Evolutionary conservation across 53 echinoderm and acorn worm species (phyloP).

Genomic region (Stichopus horrens): DNA sequence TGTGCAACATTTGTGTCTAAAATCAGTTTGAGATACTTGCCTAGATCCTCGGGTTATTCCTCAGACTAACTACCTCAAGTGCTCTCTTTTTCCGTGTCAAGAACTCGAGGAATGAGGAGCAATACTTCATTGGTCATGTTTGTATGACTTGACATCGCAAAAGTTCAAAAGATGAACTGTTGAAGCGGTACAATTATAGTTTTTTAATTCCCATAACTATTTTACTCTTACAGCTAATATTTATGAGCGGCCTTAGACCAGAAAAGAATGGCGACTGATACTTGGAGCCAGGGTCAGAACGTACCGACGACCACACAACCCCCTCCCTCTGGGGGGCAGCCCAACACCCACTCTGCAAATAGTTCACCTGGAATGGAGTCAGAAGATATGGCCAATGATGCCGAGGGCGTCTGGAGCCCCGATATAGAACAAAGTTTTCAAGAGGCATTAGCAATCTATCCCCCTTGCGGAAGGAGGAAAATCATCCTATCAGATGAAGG

Average conservation of each 20-base stretch:
- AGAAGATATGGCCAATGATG: slow-evolving; percentile 89
- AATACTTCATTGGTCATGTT: too few relatives aligned
- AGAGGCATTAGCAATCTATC: slow-evolving; percentile 96
- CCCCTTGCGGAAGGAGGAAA: slow-evolving; percentile 97
- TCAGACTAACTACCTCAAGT: too few relatives aligned
- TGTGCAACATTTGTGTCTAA: too few relatives aligned
- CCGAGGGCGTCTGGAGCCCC: slow-evolving; percentile 98
- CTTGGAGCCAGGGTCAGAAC: slow-evolving; percentile 72
- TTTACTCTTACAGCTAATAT: slow-evolving; percentile 9
- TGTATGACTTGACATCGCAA: too few relatives aligned
- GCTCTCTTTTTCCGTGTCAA: too few relatives aligned
- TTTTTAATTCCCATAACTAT: not conserved
- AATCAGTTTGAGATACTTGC: too few relatives aligned
- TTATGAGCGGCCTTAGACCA: not conserved
- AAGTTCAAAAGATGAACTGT: too few relatives aligned
- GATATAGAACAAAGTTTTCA: slow-evolving; percentile 99
- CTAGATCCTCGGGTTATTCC: too few relatives aligned
- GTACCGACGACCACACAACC: slow-evolving; percentile 68
- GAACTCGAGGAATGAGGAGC: too few relatives aligned
- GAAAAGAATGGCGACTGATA: slow-evolving; percentile 75
- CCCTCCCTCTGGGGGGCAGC: slow-evolving; percentile 58
- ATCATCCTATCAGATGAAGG: slow-evolving; percentile 98
- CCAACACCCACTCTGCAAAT: slow-evolving; percentile 53
- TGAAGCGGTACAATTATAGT: too few relatives aligned
- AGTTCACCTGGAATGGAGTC: slow-evolving; percentile 54